Base-by-base conservation (phyloP, 2,888 invertebrate genomes). In the Acronicta alni region DNA sequence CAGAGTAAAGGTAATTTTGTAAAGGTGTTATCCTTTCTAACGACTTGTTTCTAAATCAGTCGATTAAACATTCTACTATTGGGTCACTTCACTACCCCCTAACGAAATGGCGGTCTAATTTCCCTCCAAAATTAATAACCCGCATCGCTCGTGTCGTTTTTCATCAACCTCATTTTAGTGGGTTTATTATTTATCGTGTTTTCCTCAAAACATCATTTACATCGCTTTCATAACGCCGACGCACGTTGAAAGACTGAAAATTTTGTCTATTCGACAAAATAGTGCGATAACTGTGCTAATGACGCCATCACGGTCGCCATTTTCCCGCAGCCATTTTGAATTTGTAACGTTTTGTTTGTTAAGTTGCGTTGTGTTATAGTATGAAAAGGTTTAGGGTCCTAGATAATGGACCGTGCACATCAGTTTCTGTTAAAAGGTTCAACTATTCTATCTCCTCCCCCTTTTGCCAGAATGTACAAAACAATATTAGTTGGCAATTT, bases 231-330 rank as follows among this genome's bases (percentile, higher is more conserved):
- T 93, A 91, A 91, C 83, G 87, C 84, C 83, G 84, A 87, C 89
- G 86, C 86, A 88, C 85, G 86, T 83, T 92, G 89, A 94, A 93
- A 91, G 92, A 92, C 90, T 90, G 86, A 83, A 90, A 90, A 91
- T 93, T 92, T 90, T 87, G 94, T 91, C 92, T 91, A 92, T 90
- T 92, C 90, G 88, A 88, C 93, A 89, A 89, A 92, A 94, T 93
- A 93, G 93, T 93, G 91, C 85, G 92, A 91, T 92, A 92, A 88
- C 89, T 87, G 87, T 81, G 89, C 90, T 94, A 94, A 94, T 93
- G 93, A 94, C 87, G 85, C 85, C 87, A 85, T 86, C 84, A 84
- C 65, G 79, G 81, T 76, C 77, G 86, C 89, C 89, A 87, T 92
- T 91, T 89, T 86, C 70, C 70, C 73, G 77, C 73, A 72, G 82